Base-by-base conservation (phyloP, 2,888 invertebrate species). In the Agonopterix heracliana region DNA sequence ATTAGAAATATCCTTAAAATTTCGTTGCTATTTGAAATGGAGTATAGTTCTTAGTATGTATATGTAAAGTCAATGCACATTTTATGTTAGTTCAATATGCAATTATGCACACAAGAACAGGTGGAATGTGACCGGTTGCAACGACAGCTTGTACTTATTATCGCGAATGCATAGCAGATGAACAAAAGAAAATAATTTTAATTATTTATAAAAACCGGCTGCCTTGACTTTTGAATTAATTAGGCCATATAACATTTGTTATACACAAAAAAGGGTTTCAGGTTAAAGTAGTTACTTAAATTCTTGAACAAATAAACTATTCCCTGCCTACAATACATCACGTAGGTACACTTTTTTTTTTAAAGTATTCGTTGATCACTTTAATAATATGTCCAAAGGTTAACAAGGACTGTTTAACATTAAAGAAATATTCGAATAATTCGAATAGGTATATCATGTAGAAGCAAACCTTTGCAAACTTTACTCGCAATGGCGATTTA, bases 81-180 rank as follows among this genome's bases (percentile, higher is more conserved):
- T 26, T 26, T 26, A 26, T 26, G 26, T 26, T 26, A 26, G 26
- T 26, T 26, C 26, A 26, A 26, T 26, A 26, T 26, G 38, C 9
- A 38, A n/a, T 41, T 9, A 13, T 41, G 12, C 11, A 12, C 41
- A 41, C 61, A 57, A 52, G 59, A 60, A 67, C 75, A 71, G 70
- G 72, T 74, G 74, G 60, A 58, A 58, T 61, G 62, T 58, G 57
- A 65, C 70, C 67, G 65, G 73, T 66, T 61, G 50, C 50, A 41
- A 41, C 50, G 49, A 54, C 54, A 61, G 55, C 54, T 55, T 55
- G 61, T 56, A 54, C 55, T 51, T 66, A 62, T 68, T 64, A 45
- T 26, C 45, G 13, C 42, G 40, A 49, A 35, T 63, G 57, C 55
- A 60, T 59, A 51, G 57, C 60, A 57, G 47, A 48, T 60, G 58